Percentiles rank a stretch among this genome's conserved stretches.
These are phyloP conservation scores for Plutomurus gul DNA, from an alignment of 1,140 invertebrate genomes.

Conservation along the genomic window DNA sequence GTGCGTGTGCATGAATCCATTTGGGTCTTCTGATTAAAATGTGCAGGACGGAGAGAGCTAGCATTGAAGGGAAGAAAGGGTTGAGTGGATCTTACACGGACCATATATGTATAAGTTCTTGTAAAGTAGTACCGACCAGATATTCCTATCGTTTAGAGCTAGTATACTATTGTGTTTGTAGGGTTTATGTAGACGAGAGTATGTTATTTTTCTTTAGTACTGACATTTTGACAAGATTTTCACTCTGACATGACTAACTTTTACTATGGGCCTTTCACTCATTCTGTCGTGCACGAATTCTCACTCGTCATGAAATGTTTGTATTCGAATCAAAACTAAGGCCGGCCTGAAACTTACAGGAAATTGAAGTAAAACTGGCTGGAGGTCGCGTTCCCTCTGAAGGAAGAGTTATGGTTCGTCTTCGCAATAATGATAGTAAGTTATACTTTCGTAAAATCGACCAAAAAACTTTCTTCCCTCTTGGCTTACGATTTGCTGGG, in stretches of 20 bases:
- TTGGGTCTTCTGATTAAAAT: too few species aligned
- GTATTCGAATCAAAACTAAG: conserved; percentile 4
- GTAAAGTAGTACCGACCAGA: too few species aligned
- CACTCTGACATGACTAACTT: neutral
- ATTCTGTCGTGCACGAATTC: neutral
- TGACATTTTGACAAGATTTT: neutral
- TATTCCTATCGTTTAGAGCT: too few species aligned
- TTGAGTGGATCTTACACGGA: too few species aligned
- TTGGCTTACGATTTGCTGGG: too few species aligned
- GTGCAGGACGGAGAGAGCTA: too few species aligned
- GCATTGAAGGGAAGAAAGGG: too few species aligned
- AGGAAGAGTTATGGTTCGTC: conserved; percentile 75
- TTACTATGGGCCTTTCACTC: neutral
- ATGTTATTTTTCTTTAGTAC: neutral
- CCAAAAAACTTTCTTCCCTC: conserved; percentile 18
- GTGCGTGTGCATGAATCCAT: too few species aligned
- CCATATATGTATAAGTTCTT: too few species aligned
- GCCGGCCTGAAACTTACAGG: conserved; percentile 31
- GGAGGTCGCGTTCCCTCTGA: conserved; percentile 69
- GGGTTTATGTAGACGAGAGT: too few species aligned
- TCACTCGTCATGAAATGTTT: neutral
- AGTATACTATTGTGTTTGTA: too few species aligned
- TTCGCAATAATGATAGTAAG: conserved; percentile 42
- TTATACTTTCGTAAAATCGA: neutral
- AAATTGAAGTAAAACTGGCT: conserved; percentile 60